These are phyloP conservation scores for Tenthredo mesomela DNA, from an alignment of 2,888 invertebrate genomes.

Conservation along the genomic window DNA sequence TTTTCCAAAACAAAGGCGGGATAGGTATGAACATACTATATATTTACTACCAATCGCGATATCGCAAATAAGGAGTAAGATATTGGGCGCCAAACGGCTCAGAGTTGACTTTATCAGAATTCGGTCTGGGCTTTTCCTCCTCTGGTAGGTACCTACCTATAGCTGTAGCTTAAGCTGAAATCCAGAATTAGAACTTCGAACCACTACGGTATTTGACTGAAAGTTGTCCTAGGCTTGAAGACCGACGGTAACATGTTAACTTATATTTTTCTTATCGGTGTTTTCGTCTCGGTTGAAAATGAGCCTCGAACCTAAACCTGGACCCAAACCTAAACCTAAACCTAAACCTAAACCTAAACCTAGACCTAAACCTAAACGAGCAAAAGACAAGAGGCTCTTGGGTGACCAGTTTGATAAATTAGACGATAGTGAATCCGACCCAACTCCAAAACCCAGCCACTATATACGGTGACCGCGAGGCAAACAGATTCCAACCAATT, in stretches of 20 bases:
- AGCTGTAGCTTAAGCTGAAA: background rate
- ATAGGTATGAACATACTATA: background rate
- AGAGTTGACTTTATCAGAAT: slow-evolving; percentile 7
- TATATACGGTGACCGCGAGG: background rate
- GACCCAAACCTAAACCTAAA: background rate
- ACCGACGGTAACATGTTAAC: background rate
- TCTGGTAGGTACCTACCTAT: background rate
- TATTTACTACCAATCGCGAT: slow-evolving; percentile 1
- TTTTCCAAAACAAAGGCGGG: background rate
- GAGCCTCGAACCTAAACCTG: background rate
- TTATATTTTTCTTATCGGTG: background rate
- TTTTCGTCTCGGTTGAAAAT: slow-evolving; percentile 41
- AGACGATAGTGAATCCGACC: slow-evolving; percentile 14
- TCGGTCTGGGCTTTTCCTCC: background rate
- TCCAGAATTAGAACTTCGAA: slow-evolving; percentile 42
- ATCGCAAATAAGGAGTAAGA: slow-evolving; percentile 14
- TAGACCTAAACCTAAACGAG: background rate
- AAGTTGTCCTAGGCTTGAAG: slow-evolving; percentile 47
- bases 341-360: background rate
- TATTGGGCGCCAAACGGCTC: slow-evolving; percentile 23
- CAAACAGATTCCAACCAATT: background rate
- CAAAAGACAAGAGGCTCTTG: slow-evolving; percentile 15
- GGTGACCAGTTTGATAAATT: slow-evolving; percentile 23
- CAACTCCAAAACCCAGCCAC: background rate
- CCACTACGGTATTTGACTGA: background rate